Percentiles rank a stretch among this genome's conserved stretches.
Conservation (phyloP, 2,113 vertebrate species). For the Caretta caretta region DNA sequence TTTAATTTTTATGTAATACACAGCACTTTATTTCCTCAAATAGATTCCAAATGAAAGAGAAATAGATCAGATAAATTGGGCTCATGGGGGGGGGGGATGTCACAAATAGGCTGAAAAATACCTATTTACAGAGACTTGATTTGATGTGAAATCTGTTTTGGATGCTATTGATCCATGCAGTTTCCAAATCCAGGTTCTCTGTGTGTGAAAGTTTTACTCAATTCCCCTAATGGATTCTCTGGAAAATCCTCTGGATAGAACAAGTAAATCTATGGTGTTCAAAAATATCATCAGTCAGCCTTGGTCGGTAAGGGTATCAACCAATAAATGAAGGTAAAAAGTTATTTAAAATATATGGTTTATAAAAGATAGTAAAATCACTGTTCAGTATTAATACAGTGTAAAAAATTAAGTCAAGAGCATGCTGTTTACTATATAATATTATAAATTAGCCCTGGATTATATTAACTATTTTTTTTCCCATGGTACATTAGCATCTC, state of each 20-base stretch:
- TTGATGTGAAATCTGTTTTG: background rate
- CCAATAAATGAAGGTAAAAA: background rate
- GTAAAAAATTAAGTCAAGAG: background rate
- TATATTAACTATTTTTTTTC: constrained; percentile 1
- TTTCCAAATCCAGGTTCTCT: background rate
- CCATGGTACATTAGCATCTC: background rate
- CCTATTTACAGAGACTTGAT: constrained; percentile 6
- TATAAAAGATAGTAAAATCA: background rate
- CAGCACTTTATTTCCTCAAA: constrained; percentile 27
- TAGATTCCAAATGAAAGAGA: constrained; percentile 42
- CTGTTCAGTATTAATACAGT: background rate
- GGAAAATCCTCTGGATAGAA: background rate
- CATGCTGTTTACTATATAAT: background rate
- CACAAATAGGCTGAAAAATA: constrained; percentile 32
- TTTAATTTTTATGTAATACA: constrained; percentile 57
- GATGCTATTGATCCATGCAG: background rate
- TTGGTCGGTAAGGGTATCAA: background rate
- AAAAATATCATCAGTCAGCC: background rate
- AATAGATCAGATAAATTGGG: constrained; percentile 5
- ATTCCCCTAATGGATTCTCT: background rate
- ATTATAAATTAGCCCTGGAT: background rate
- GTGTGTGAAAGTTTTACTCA: background rate
- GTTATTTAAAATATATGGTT: background rate
- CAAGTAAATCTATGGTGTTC: background rate
- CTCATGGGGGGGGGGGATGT: background rate